Evolutionary conservation across 2,113 vertebrate genomes (phyloP).

Genomic region (Cyanoderma ruficeps): DNA sequence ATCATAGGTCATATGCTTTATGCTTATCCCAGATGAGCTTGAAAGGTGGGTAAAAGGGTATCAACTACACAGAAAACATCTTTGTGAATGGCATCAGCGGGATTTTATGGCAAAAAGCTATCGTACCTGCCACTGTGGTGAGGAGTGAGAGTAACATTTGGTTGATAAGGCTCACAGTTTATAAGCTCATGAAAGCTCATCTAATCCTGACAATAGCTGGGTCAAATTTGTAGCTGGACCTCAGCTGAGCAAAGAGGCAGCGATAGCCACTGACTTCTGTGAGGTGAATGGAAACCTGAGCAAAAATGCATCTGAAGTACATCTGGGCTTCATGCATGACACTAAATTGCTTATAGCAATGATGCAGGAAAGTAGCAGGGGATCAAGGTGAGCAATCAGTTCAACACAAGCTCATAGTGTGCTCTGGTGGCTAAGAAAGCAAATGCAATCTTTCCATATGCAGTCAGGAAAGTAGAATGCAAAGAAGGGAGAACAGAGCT

Average conservation of each 20-base stretch:
- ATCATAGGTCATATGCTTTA: background rate
- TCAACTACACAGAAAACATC: background rate
- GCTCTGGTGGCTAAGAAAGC: conserved; percentile 43
- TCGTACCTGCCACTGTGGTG: background rate
- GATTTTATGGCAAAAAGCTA: background rate
- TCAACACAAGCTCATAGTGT: conserved; percentile 32
- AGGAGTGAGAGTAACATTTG: background rate
- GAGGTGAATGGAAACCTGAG: background rate
- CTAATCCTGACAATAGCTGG: background rate
- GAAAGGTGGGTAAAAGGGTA: background rate
- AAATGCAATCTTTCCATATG: background rate
- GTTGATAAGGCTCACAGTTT: background rate
- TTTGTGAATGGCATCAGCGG: background rate
- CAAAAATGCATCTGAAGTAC: background rate
- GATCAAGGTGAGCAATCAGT: background rate
- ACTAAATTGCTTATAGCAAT: background rate
- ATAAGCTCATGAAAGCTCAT: background rate
- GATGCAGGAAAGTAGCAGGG: background rate
- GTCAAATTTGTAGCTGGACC: background rate
- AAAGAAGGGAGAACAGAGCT: background rate
- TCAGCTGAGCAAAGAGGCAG: background rate
- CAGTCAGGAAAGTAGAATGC: background rate
- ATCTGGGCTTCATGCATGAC: background rate
- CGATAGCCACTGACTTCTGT: background rate
- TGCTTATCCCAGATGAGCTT: background rate